A percentile compares a stretch with the other conserved stretches of the same genome.
Conservation (phyloP, 1,140 invertebrate genomes). For the Achatina immaculata region DNA sequence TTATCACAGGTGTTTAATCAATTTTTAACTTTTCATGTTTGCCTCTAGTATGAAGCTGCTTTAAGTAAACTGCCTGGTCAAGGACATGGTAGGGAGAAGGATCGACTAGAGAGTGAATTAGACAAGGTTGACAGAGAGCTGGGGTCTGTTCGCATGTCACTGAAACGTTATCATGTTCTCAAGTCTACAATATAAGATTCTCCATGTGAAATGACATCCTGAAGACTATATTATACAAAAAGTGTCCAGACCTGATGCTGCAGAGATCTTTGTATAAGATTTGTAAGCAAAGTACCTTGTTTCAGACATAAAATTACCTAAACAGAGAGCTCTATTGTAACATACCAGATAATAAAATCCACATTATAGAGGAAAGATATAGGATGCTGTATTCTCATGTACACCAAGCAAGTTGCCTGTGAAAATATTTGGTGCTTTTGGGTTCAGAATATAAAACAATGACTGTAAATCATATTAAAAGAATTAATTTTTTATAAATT, state of each 20-base stretch:
- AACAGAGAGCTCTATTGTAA: not conserved
- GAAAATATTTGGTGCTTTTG: no score
- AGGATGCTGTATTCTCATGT: no score
- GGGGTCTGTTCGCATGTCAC: slow-evolving; percentile 38
- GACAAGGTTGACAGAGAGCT: slow-evolving; percentile 37
- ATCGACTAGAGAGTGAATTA: slow-evolving; percentile 28
- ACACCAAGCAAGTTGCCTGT: no score
- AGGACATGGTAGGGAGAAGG: slow-evolving; percentile 24
- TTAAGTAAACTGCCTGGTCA: slow-evolving; percentile 26
- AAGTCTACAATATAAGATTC: slow-evolving; percentile 31
- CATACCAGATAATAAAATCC: no score
- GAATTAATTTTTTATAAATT: no score
- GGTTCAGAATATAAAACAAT: no score
- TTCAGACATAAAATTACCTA: not conserved
- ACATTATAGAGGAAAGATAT: no score
- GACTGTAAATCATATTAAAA: no score
- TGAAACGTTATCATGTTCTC: slow-evolving; percentile 36
- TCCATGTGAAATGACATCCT: no score
- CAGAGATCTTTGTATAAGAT: not conserved
- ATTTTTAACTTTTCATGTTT: no score
- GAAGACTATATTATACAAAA: not conserved
- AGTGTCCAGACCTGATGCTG: not conserved
- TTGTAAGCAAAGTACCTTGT: not conserved
- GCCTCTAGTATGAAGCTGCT: slow-evolving; percentile 27
- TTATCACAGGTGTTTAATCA: no score